phyloP scores from a whole-genome alignment of 2,888 invertebrate genomes.

The Tortricodes alternella region DNA sequence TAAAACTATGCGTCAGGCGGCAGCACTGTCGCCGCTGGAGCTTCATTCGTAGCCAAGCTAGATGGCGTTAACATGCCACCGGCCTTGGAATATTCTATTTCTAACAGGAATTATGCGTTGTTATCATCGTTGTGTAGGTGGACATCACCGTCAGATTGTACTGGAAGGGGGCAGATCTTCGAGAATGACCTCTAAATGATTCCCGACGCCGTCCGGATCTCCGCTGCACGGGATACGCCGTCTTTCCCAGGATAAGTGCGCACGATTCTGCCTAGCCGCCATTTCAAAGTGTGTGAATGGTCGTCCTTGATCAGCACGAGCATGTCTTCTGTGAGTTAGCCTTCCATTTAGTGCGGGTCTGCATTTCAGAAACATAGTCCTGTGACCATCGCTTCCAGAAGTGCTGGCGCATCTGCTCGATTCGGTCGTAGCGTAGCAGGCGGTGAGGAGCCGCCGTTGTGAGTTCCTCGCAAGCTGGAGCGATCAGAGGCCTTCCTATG shows the following conservation, averaged over 20 bases:
- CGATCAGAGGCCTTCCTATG: constrained; percentile 19
- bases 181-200: background rate
- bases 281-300: background rate
- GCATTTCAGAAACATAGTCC: constrained; percentile 1
- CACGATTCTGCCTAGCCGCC: background rate
- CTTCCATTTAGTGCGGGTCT: background rate
- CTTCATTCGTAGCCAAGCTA: too few relatives aligned
- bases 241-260: background rate
- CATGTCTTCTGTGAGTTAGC: background rate
- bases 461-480: constrained; percentile 3
- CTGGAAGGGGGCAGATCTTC: background rate
- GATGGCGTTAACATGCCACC: background rate
- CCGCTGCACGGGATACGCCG: background rate
- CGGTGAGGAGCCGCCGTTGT: background rate
- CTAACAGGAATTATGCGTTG: background rate
- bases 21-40: too few relatives aligned
- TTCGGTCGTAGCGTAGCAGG: constrained; percentile 9
- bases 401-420: constrained; percentile 24
- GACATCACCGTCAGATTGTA: background rate
- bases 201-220: background rate
- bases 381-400: constrained; percentile 24
- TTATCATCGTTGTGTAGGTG: too few relatives aligned
- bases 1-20: too few relatives aligned
- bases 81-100: background rate
- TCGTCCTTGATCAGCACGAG: background rate